phyloP scores from a whole-genome alignment of 2,113 vertebrate genomes.

The Carassius auratus region DNA sequence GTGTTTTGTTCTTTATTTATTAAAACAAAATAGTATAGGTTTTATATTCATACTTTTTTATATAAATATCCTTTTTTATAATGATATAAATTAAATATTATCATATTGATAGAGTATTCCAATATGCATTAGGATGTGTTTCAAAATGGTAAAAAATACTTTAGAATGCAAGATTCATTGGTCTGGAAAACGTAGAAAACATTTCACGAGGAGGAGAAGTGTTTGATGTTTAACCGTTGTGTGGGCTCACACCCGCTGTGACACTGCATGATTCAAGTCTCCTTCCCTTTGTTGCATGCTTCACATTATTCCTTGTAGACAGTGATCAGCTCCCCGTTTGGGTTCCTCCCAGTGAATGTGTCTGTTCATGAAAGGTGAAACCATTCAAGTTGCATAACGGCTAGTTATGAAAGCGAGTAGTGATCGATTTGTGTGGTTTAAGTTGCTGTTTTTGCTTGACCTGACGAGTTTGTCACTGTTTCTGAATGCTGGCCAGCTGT shows the following conservation, averaged over 20 bases:
- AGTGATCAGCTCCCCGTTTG: not conserved
- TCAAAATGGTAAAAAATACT: not conserved
- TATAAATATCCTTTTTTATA: not conserved
- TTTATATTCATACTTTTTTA: not conserved
- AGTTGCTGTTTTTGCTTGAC: constrained; percentile 49
- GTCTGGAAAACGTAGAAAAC: not conserved
- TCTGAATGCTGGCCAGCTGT: constrained; percentile 90
- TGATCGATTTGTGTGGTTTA: constrained; percentile 16
- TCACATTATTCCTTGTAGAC: not conserved
- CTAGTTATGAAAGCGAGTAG: not conserved
- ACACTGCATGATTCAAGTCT: not conserved
- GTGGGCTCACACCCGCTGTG: not conserved
- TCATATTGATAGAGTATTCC: not conserved
- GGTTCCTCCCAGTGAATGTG: constrained; percentile 13
- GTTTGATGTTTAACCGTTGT: not conserved
- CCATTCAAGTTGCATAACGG: not conserved
- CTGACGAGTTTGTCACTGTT: constrained; percentile 74
- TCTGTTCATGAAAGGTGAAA: constrained; percentile 16
- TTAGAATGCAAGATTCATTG: not conserved
- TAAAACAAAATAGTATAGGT: too few relatives aligned
- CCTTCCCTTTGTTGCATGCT: not conserved
- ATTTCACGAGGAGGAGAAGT: not conserved
- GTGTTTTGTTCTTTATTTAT: not conserved
- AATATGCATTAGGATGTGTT: not conserved
- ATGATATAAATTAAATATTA: not conserved